Conservation (phyloP, 2,888 invertebrate genomes). For the Synergus japonicus region DNA sequence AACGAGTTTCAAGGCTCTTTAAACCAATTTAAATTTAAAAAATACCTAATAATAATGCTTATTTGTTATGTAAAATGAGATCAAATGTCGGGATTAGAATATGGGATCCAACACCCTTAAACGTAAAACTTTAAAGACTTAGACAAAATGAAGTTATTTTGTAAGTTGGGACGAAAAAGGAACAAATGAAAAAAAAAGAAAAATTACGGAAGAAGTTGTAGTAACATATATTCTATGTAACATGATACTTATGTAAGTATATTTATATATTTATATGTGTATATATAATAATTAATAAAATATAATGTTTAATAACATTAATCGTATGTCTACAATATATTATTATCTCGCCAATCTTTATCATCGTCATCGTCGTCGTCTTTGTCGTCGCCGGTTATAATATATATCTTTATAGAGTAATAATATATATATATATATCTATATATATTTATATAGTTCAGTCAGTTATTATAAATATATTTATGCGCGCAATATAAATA, state of each 20-base stretch:
- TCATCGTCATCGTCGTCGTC: slow-evolving; percentile 67
- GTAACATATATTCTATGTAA: slow-evolving; percentile 58
- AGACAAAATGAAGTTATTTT: too few species aligned
- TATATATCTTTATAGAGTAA: slow-evolving; percentile 43
- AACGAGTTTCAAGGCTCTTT: too few species aligned
- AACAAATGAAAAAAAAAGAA: slow-evolving; percentile 44
- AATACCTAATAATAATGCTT: too few species aligned
- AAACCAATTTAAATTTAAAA: too few species aligned
- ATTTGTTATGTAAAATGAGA: too few species aligned
- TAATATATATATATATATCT: slow-evolving; percentile 55
- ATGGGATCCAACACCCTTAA: too few species aligned
- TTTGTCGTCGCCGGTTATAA: slow-evolving; percentile 49
- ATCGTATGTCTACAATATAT: slow-evolving; percentile 70
- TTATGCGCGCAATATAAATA: slow-evolving; percentile 41
- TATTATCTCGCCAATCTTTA: slow-evolving; percentile 65
- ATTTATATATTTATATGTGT: slow-evolving; percentile 66
- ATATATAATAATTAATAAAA: slow-evolving; percentile 74
- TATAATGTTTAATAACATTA: slow-evolving; percentile 74
- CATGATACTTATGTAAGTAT: slow-evolving; percentile 60
- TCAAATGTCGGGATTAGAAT: too few species aligned
- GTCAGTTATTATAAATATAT: slow-evolving; percentile 50
- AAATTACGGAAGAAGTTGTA: slow-evolving; percentile 56
- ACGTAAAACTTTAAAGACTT: too few species aligned
- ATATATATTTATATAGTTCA: slow-evolving; percentile 53
- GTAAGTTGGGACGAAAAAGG: neutral